These are phyloP conservation scores for Brenthis daphne DNA, from an alignment of 2,888 invertebrate species.

Conservation along the genomic window DNA sequence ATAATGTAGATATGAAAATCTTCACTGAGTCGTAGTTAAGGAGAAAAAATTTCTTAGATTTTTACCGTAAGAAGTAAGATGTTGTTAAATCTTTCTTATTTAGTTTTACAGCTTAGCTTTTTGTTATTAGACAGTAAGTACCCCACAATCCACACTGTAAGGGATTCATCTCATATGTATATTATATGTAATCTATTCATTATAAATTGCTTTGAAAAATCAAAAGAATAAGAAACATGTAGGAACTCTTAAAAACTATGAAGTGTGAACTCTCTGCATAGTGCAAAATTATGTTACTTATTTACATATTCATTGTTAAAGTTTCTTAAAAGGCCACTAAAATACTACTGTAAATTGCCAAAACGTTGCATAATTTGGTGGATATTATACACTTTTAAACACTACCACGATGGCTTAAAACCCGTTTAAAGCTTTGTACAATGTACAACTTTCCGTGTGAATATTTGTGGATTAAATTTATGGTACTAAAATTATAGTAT, in stretches of 20 bases:
- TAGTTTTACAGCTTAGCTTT: too few relatives aligned
- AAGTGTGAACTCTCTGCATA: background rate
- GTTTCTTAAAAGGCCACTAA: background rate
- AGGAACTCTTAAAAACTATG: too few relatives aligned
- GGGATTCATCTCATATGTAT: too few relatives aligned
- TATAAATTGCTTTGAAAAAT: too few relatives aligned
- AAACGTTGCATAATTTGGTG: background rate
- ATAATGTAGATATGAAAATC: background rate
- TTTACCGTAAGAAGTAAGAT: too few relatives aligned
- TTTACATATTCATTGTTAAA: background rate
- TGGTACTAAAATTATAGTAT: slow-evolving; percentile 2
- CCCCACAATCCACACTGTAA: too few relatives aligned
- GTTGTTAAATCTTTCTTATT: too few relatives aligned
- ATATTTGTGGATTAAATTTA: slow-evolving; percentile 14
- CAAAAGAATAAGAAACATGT: too few relatives aligned
- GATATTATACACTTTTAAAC: slow-evolving; percentile 9
- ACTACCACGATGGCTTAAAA: slow-evolving; percentile 2
- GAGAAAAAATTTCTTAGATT: too few relatives aligned
- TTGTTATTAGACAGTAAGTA: too few relatives aligned
- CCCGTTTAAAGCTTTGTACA: slow-evolving; percentile 17
- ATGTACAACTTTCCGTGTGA: slow-evolving; percentile 14
- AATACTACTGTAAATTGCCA: background rate
- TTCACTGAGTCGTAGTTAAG: too few relatives aligned
- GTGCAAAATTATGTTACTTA: background rate
- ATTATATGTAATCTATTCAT: too few relatives aligned